These are phyloP conservation scores for Orthonevra nobilis DNA, from an alignment of 2,888 invertebrate species.

Conservation along the genomic window DNA sequence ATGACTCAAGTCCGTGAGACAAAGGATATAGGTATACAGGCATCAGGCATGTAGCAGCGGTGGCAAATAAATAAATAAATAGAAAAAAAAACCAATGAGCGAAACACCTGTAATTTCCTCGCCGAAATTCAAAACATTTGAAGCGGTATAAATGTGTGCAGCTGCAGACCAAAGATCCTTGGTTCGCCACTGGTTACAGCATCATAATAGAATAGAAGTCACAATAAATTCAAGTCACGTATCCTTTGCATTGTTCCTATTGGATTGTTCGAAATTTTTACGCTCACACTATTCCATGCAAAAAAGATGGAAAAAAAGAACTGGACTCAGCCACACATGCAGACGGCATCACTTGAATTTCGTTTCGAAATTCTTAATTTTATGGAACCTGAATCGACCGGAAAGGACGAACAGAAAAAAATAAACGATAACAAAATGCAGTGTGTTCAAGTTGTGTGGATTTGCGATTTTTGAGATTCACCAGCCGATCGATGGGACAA, in stretches of 20 bases:
- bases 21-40: slow-evolving; percentile 47
- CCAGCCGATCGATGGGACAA: slow-evolving; percentile 13
- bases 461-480: slow-evolving; percentile 33
- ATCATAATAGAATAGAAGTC: slow-evolving; percentile 64
- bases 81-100: slow-evolving; percentile 18
- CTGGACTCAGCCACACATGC: slow-evolving; percentile 34
- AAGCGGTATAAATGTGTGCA: slow-evolving; percentile 45
- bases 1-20: slow-evolving; percentile 49
- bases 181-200: slow-evolving; percentile 51
- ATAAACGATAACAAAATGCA: slow-evolving; percentile 28
- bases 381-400: background rate
- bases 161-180: slow-evolving; percentile 60
- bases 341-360: slow-evolving; percentile 54
- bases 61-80: slow-evolving; percentile 67
- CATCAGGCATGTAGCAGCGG: slow-evolving; percentile 27
- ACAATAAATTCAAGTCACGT: slow-evolving; percentile 69
- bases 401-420: too few species aligned
- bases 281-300: slow-evolving; percentile 1
- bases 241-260: slow-evolving; percentile 57
- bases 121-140: slow-evolving; percentile 51
- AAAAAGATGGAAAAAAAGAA: background rate
- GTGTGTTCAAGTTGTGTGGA: slow-evolving; percentile 28
- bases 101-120: slow-evolving; percentile 65
- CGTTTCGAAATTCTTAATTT: slow-evolving; percentile 44
- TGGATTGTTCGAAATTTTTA: slow-evolving; percentile 59